Base-by-base conservation (phyloP, 2,113 vertebrate species). In the Melanerpes aurifrons region DNA sequence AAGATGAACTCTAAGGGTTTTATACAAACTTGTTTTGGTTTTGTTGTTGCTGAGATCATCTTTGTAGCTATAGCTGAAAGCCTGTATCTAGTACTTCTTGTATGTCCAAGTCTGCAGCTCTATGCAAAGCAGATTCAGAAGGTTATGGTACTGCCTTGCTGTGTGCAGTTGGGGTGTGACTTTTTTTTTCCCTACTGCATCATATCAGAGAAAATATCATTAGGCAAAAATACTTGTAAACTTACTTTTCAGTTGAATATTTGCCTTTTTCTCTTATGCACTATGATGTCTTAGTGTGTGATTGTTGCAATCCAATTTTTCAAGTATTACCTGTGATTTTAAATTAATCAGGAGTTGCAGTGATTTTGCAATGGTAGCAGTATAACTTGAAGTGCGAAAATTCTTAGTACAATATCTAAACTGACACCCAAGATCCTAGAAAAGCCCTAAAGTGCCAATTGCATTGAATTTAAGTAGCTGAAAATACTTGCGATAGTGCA, bases 1-100 rank as follows among this genome's bases (percentile, higher is more conserved):
- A 91, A 94, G 61, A 89, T 89, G 91, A 73, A 93, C 56, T 89
- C 26, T 64, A 28, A 43, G 37, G 31, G 21, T 20, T 57, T 84
- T 82, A 31, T 79, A 57, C 37, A 69, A 75, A 72, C 16, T 11
- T 67, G 80, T 86, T 64, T 43, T 16, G 25, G 25, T 31, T 83
- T 74, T 81, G 24, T 70, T 74, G n/a, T 71, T 90, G 76, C 64
- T 90, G 78, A 53, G 61, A 66, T 84, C 45, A 69, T 87, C 32
- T 84, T 58, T 3, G 8, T 31, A 87, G 45, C 50, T 82, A 5
- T 12, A 66, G 77, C 59, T 87, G 81, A 87, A 89, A 84, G 48
- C 48, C 29, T 40, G 13, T 53, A 61, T 25, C 86, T 78, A 68
- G 25, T 24, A 35, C 15, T 89, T 57, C 40, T 45, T 71, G 16